phyloP scores from a whole-genome alignment of 2,797 vertebrate genomes.

The Mus minutoides region DNA sequence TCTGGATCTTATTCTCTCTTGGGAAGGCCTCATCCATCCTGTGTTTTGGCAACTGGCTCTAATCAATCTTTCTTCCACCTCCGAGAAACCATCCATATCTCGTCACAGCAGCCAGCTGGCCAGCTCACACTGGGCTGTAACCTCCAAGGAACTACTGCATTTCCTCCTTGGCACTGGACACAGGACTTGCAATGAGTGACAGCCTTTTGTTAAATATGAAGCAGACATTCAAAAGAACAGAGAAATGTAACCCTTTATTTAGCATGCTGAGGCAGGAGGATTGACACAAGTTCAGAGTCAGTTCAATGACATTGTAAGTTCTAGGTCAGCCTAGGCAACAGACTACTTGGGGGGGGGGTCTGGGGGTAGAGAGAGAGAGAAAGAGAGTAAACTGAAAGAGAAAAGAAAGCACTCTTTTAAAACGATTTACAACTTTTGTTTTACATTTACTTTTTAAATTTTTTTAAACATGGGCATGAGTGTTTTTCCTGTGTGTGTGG shows the following conservation, averaged over 20 bases:
- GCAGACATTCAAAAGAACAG: background rate
- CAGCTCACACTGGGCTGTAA: background rate
- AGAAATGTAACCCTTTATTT: background rate
- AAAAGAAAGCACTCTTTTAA: background rate
- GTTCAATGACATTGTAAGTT: background rate
- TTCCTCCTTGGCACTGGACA: background rate
- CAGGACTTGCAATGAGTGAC: background rate
- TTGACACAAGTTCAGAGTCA: background rate
- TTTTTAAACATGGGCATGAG: no score
- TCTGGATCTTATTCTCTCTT: background rate
- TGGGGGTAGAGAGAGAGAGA: background rate
- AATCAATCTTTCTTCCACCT: background rate
- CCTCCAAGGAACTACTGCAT: background rate
- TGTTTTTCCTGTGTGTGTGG: background rate
- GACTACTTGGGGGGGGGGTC: no score
- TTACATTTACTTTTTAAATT: background rate
- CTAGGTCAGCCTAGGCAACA: background rate
- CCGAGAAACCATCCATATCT: background rate
- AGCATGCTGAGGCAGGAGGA: background rate
- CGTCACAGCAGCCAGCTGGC: rapidly evolving
- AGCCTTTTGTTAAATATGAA: background rate
- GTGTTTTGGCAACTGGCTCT: background rate
- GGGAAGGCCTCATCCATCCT: background rate
- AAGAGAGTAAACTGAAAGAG: background rate
- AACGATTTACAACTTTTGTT: background rate